phyloP scores from a whole-genome alignment of 2,113 vertebrate genomes.

The Malurus alboscapulatus region DNA sequence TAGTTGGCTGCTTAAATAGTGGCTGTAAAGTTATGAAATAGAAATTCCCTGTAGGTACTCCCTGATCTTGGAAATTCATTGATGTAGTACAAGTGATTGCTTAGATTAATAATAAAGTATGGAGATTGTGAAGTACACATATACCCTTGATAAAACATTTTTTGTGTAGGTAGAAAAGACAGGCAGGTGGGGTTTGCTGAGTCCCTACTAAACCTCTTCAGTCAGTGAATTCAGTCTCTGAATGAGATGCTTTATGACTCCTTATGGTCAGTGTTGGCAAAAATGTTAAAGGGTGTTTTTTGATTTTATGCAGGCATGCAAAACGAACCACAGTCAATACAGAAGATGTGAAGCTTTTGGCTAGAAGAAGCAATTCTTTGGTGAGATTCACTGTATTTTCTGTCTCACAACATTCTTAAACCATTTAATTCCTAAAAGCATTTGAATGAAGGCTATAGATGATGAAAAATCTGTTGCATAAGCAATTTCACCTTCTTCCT shows the following conservation, averaged over 20 bases:
- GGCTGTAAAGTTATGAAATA: not conserved
- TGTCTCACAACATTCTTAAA: conserved; percentile 16
- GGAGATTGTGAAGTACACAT: not conserved
- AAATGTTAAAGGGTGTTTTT: not conserved
- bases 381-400: conserved; percentile 72
- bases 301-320: conserved; percentile 83
- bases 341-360: conserved; percentile 91
- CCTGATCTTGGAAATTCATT: not conserved
- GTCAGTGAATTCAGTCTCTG: not conserved
- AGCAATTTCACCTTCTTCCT: not conserved
- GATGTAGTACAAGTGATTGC: not conserved
- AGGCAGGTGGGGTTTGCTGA: not conserved
- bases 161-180: not conserved
- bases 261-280: not conserved
- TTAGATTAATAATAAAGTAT: not conserved
- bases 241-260: not conserved
- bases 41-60: not conserved
- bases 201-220: not conserved
- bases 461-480: not conserved
- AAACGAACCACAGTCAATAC: conserved; percentile 85
- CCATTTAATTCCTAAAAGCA: conserved; percentile 16
- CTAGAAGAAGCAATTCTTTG: conserved; percentile 87
- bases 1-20: not conserved
- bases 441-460: conserved; percentile 5
- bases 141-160: not conserved